phyloP scores from a whole-genome alignment of 2,113 vertebrate genomes.

The Vicugna pacos region DNA sequence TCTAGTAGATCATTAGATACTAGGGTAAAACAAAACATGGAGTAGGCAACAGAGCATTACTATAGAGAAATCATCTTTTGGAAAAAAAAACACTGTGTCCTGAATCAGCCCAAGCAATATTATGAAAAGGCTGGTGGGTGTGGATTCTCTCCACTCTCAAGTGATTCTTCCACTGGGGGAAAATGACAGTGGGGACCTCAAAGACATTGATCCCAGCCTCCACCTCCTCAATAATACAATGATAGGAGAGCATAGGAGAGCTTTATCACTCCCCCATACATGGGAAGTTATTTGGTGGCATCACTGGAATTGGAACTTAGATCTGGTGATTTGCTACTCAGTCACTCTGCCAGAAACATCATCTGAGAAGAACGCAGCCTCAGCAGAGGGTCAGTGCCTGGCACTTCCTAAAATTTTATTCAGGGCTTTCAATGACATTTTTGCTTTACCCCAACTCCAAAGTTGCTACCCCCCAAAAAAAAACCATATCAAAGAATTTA shows the following conservation, averaged over 20 bases:
- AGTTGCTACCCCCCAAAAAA: background rate
- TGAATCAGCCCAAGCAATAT: background rate
- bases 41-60: background rate
- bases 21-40: background rate
- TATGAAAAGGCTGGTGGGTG: background rate
- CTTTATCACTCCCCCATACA: background rate
- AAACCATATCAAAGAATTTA: background rate
- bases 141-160: background rate
- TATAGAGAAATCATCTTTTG: background rate
- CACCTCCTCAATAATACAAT: background rate
- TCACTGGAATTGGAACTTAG: background rate
- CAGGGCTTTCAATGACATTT: background rate
- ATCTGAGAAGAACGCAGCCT: background rate
- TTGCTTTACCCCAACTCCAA: background rate
- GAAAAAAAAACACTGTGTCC: background rate
- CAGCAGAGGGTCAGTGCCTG: background rate
- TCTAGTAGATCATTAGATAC: slow-evolving; percentile 3
- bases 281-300: background rate
- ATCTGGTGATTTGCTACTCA: background rate
- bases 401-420: background rate
- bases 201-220: background rate
- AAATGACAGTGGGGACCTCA: background rate
- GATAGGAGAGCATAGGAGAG: background rate
- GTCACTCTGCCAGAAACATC: background rate
- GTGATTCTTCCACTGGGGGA: background rate